Base-by-base conservation (phyloP, 2,797 vertebrate genomes). In the Anguilla anguilla region DNA sequence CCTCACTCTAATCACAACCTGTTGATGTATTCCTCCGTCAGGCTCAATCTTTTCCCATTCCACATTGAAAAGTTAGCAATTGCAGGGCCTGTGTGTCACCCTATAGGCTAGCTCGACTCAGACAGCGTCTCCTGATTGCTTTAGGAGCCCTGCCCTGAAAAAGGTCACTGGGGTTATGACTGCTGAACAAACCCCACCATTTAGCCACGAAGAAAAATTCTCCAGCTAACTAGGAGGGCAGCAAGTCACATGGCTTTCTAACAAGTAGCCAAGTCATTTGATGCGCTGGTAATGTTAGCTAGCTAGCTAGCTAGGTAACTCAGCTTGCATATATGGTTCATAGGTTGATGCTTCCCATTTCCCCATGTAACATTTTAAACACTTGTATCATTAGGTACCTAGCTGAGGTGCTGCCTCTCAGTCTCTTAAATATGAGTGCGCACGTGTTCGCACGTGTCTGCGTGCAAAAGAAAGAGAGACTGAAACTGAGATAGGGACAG, bases 1-100 rank as follows among this genome's bases (percentile, higher is more conserved):
- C n/a, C n/a, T 6, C 59, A 61, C 77, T 59, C 59, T 51, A 83
- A 87, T 87, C 79, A 79, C 28, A n/a, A 64, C 22, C 77, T 46
- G 77, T 83, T 87, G 83, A 89, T 87, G 82, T 87, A 74, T 35
- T 31, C 46, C 83, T 86, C 51, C 22, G 31, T 74, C 64, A 28
- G 59, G 83, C 87, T 77, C 15, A 88, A 87, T 10, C 86, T 25
- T 46, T 86, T 88, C 87, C 79, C 53, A 83, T 57, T 49, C 43
- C 72, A 39, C 10, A 35, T 43, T 28, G 6, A 4, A 4, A 64
- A 64, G 59, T 72, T 53, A 1, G 35, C 46, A 10, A 13, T 11
- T 6, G 64, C 46, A 55, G 11, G 35, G 13, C 22, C 85, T 25
- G 31, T 39, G 15, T 43, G 22, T 31, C n/a, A 3, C 35, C 69